Percentiles rank a stretch among this genome's conserved stretches.
phyloP scores from a whole-genome alignment of 2,113 vertebrate genomes.

The Ciconia maguari region DNA sequence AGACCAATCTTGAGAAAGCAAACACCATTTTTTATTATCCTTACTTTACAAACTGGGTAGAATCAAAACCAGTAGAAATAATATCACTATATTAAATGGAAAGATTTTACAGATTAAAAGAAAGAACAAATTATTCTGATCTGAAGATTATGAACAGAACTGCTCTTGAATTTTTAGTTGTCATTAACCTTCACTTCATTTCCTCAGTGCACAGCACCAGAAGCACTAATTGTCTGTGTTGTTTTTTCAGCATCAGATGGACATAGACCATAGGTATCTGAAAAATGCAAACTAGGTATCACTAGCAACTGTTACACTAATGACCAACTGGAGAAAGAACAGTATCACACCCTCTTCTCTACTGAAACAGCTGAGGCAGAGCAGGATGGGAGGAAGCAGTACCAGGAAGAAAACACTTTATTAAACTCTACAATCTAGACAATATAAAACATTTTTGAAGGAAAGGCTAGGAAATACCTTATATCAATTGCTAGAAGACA shows the following conservation, averaged over 20 bases:
- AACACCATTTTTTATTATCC: neutral
- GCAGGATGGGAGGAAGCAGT: neutral
- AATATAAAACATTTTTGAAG: neutral
- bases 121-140: neutral
- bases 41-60: neutral
- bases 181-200: neutral
- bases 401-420: neutral
- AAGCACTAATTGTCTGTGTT: neutral
- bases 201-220: neutral
- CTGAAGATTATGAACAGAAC: neutral
- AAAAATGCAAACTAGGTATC: neutral
- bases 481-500: neutral
- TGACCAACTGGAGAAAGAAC: neutral
- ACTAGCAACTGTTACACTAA: neutral
- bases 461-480: neutral
- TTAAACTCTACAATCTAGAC: neutral
- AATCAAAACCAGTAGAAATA: neutral
- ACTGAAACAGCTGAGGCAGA: neutral
- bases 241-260: neutral
- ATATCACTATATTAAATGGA: neutral
- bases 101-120: neutral
- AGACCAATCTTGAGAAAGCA: neutral
- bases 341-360: neutral
- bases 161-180: neutral
- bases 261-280: neutral